phyloP scores from a whole-genome alignment of 2,113 vertebrate species.

The Megatriorchis doriae region DNA sequence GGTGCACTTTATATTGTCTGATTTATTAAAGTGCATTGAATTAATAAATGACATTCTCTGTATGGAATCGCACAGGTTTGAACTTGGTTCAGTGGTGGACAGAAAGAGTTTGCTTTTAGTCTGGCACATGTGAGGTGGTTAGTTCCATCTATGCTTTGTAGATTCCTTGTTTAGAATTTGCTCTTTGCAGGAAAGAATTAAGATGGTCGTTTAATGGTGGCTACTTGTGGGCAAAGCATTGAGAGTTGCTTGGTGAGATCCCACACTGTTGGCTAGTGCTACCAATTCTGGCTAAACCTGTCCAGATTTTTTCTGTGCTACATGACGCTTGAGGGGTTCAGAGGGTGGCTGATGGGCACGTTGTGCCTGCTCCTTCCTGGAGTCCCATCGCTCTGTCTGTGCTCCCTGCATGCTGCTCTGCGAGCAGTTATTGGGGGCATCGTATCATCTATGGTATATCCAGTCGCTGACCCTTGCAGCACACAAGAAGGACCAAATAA shows the following conservation, averaged over 20 bases:
- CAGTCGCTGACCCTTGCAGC: neutral
- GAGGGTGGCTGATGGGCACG: neutral
- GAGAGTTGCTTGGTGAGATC: neutral
- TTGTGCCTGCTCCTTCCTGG: neutral
- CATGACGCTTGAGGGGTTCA: neutral
- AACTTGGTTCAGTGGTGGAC: neutral
- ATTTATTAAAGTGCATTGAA: constrained; percentile 46
- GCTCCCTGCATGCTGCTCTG: neutral
- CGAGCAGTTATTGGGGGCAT: fast-evolving
- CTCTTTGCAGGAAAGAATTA: neutral
- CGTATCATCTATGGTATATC: fast-evolving
- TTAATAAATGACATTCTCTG: constrained; percentile 26
- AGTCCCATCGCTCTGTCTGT: neutral
- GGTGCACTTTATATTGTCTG: constrained; percentile 26
- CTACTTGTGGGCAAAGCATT: neutral
- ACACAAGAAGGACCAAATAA: neutral
- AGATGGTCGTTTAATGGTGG: neutral
- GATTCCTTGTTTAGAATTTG: neutral
- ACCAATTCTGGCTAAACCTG: neutral
- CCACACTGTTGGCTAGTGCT: neutral
- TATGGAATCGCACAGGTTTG: neutral
- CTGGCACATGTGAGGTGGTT: neutral
- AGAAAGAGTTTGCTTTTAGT: neutral
- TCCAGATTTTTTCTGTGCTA: neutral
- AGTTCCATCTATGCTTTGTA: neutral